Conservation (phyloP, 2,888 invertebrate species). For the Eristalis intricaria region DNA sequence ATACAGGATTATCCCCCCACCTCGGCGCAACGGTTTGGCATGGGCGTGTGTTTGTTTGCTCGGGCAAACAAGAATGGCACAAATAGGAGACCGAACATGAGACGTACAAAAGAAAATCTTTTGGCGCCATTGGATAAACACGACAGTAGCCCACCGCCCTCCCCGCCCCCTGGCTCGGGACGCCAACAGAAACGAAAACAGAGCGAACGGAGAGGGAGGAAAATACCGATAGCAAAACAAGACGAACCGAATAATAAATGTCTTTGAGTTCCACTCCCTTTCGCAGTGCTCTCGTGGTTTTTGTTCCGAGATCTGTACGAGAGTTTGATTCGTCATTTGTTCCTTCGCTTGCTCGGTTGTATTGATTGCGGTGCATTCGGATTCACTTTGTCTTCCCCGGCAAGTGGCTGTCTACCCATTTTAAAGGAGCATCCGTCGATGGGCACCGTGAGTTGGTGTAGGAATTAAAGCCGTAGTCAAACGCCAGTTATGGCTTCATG, state of each 20-base stretch:
- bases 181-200: background rate
- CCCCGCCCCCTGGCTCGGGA: background rate
- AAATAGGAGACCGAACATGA: conserved; percentile 40
- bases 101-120: conserved; percentile 11
- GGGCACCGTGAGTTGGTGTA: too few species aligned
- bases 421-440: background rate
- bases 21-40: background rate
- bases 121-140: conserved; percentile 63
- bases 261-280: background rate
- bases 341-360: background rate
- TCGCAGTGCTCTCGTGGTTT: background rate
- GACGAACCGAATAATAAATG: background rate
- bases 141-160: conserved; percentile 3
- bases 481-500: too few species aligned
- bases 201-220: background rate
- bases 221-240: background rate
- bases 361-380: background rate
- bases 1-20: conserved; percentile 41
- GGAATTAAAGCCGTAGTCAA: too few species aligned
- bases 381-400: background rate
- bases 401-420: background rate
- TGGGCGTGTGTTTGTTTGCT: conserved; percentile 17
- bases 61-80: conserved; percentile 62
- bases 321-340: background rate
- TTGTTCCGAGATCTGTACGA: background rate